phyloP scores from a whole-genome alignment of 2,797 vertebrate genomes.

The Sebastes itinus region DNA sequence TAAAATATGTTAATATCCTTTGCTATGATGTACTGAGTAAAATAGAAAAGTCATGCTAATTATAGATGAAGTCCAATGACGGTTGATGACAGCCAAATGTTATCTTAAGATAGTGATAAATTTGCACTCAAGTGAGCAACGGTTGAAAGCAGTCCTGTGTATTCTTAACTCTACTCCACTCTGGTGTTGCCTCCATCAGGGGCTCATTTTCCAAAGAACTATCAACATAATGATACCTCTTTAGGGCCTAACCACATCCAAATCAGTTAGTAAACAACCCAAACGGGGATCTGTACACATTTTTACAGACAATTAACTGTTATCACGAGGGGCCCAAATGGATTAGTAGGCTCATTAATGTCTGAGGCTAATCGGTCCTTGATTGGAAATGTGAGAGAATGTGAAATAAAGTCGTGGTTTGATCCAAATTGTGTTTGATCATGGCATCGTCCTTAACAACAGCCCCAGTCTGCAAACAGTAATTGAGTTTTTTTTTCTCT shows the following conservation, averaged over 20 bases:
- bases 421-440: conserved; percentile 84
- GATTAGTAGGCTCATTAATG: conserved; percentile 86
- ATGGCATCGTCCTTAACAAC: conserved; percentile 65
- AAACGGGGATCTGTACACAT: conserved; percentile 85
- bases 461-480: conserved; percentile 71
- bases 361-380: conserved; percentile 84
- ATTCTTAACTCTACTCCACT: conserved; percentile 70
- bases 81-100: conserved; percentile 61
- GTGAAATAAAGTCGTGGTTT: conserved; percentile 77
- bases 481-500: conserved; percentile 55
- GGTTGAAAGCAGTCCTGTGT: conserved; percentile 57
- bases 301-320: conserved; percentile 88
- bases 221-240: conserved; percentile 84
- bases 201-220: conserved; percentile 82
- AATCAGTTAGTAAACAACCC: conserved; percentile 86
- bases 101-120: conserved; percentile 61
- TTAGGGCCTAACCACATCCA: conserved; percentile 85
- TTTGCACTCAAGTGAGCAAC: conserved; percentile 53
- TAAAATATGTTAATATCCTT: conserved; percentile 31
- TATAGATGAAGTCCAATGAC: conserved; percentile 48
- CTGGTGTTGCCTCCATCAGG: conserved; percentile 77
- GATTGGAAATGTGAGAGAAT: conserved; percentile 84
- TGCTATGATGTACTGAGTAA: conserved; percentile 25
- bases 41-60: conserved; percentile 43
- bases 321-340: conserved; percentile 81